Evolutionary conservation across 2,797 vertebrate genomes (phyloP).

Genomic region (Astyanax mexicanus): DNA sequence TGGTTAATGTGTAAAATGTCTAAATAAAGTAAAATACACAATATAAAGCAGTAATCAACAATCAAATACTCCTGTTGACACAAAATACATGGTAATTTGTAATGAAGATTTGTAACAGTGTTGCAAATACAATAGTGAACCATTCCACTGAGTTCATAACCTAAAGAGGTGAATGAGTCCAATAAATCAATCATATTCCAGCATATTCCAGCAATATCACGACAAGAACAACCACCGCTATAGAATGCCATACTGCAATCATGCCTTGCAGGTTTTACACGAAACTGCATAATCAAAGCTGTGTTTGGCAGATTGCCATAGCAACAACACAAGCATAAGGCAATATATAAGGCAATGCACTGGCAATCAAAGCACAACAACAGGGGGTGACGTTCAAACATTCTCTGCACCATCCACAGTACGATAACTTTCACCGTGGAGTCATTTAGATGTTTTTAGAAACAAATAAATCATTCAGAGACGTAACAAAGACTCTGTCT

Average conservation of each 20-base stretch:
- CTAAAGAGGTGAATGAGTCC: too few species aligned
- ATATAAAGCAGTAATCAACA: not conserved
- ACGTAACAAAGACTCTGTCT: constrained; percentile 57
- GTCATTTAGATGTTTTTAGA: constrained; percentile 59
- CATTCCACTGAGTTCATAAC: too few species aligned
- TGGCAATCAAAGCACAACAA: constrained; percentile 32
- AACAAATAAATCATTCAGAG: constrained; percentile 63
- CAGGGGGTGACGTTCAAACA: not conserved
- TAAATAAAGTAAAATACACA: not conserved
- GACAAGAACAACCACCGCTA: not conserved
- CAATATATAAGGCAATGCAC: constrained; percentile 12
- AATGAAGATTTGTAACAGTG: too few species aligned
- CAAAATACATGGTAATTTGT: too few species aligned
- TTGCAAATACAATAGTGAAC: too few species aligned
- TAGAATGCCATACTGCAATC: not conserved
- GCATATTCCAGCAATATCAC: not conserved
- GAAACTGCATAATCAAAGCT: not conserved
- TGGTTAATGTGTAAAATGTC: not conserved
- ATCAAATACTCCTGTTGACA: not conserved
- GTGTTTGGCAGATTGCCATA: not conserved
- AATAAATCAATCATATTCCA: too few species aligned
- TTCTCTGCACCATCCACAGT: not conserved
- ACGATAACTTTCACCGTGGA: constrained; percentile 38
- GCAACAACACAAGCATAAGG: not conserved
- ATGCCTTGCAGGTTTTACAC: not conserved